Conservation (phyloP, 2,113 vertebrate species). For the Macheiramphus alcinus region DNA sequence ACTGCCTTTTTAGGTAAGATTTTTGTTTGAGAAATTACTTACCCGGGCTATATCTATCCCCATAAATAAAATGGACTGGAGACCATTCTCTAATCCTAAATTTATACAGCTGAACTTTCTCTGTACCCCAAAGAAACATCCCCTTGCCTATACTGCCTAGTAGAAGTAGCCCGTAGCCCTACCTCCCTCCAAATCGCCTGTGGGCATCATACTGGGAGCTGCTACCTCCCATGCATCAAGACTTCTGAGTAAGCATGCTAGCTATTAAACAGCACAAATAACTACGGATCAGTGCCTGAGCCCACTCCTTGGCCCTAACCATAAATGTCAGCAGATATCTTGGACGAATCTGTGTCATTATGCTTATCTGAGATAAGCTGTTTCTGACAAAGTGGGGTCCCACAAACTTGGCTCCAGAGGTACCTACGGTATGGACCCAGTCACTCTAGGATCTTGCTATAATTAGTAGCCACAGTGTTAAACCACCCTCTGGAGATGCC, state of each 20-base stretch:
- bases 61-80: background rate
- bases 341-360: background rate
- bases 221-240: background rate
- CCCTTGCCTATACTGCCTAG: background rate
- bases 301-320: background rate
- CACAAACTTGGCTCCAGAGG: background rate
- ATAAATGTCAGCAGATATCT: background rate
- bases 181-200: background rate
- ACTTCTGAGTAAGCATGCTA: accelerated
- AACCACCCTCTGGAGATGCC: background rate
- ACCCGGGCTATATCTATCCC: background rate
- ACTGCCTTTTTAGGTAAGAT: background rate
- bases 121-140: background rate
- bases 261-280: background rate
- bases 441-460: background rate
- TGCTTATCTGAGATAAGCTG: background rate
- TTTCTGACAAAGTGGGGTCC: background rate
- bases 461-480: background rate
- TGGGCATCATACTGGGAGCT: background rate
- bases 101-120: background rate
- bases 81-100: background rate
- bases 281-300: background rate
- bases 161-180: background rate
- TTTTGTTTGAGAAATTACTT: background rate
- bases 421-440: accelerated